Conservation (phyloP, 1,140 invertebrate species). For the Dendroctonus valens region DNA sequence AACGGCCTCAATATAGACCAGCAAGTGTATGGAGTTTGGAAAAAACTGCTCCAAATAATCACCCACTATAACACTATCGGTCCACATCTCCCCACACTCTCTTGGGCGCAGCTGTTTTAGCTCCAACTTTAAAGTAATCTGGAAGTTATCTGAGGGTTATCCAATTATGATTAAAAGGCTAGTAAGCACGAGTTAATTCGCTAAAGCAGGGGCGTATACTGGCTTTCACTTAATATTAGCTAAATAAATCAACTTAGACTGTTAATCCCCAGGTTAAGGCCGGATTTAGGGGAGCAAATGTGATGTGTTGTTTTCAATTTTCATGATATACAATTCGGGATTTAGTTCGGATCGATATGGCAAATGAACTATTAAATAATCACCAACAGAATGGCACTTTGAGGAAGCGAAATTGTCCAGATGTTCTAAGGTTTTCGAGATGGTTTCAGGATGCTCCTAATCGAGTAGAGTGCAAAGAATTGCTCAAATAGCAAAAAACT, state of each 20-base stretch:
- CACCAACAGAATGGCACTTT: too few species aligned
- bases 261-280: constrained; percentile 19
- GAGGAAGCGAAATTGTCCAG: neutral
- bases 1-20: too few species aligned
- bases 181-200: constrained; percentile 32
- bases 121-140: constrained; percentile 25
- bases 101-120: constrained; percentile 21
- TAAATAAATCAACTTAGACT: constrained; percentile 30
- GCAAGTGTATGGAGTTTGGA: too few species aligned
- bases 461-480: too few species aligned
- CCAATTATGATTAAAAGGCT: constrained; percentile 35
- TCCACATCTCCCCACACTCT: too few species aligned
- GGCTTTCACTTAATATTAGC: constrained; percentile 30
- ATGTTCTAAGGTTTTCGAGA: neutral
- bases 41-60: too few species aligned
- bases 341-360: neutral
- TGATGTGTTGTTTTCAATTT: constrained; percentile 26
- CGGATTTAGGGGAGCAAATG: constrained; percentile 17
- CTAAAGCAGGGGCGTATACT: constrained; percentile 24
- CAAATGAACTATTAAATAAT: neutral
- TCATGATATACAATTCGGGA: constrained; percentile 1
- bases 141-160: constrained; percentile 29
- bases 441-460: too few species aligned
- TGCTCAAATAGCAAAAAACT: too few species aligned
- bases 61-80: too few species aligned